Evolutionary conservation across 30 jellyfish, hydroid and myxozoan species (phyloP), one percentile per base, ranked within the genome.

Genomic region (Nemopilema nomurai): DNA sequence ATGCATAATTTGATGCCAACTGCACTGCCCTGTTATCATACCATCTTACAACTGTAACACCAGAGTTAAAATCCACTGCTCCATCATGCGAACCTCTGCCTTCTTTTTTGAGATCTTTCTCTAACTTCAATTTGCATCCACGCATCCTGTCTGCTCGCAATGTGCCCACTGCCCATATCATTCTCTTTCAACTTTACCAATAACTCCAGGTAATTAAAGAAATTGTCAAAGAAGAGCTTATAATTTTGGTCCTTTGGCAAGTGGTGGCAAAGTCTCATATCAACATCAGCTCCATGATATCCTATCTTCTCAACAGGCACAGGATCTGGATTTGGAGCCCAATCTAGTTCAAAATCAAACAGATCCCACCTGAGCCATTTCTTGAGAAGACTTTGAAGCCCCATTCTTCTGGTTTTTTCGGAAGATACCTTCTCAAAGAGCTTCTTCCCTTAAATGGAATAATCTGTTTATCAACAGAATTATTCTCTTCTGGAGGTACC

Each of bases 181-280:
- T 75, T 51, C 28, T 85, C 80, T 33, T 85, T 85, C 85, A 75
- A 69, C 57, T 75, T 85, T 29, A 65, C 67, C 86, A 87, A 71
- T 29, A 78, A 53, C 78, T 18, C n/a, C n/a, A 75, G 62, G 62
- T 18, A 62, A 7, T 87, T 77, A 63, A 87, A 77, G 74, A 62
- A 87, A 49, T 87, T 87, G 82, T 87, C 85, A 78, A 87, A 87
- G 74, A 18, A 76, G 31, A 85, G 77, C 67, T 85, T 76, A 76
- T 75, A 67, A 31, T 50, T 62, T 28, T 76, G 31, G 21, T 63
- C 25, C 74, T 64, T 85, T 64, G 95, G 91, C 50, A 77, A 31
- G 19, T 25, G 28, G 31, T 67, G 18, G 77, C 91, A 87, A 29
- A 87, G 16, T 28, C 91, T 67, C 30, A n/a, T n/a, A n/a, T n/a